A percentile compares a stretch with the other conserved stretches of the same genome.
Evolutionary conservation across 2,113 vertebrate genomes (phyloP).

Genomic region (Callopanchax toddi): DNA sequence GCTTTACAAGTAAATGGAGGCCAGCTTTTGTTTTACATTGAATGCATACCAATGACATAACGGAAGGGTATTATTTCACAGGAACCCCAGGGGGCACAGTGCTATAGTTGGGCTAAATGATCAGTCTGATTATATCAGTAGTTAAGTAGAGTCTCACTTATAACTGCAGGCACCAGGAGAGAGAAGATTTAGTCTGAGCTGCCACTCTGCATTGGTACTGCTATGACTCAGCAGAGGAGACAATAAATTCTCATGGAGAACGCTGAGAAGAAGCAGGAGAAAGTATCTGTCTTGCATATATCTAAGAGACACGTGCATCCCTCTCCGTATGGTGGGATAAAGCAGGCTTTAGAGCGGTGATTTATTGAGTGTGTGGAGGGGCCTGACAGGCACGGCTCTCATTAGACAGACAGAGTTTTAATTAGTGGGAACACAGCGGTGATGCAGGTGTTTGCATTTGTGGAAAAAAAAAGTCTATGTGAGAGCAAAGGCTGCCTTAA

Average conservation of each 20-base stretch:
- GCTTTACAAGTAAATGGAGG: not conserved
- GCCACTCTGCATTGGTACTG: constrained; percentile 40
- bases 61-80: constrained; percentile 2
- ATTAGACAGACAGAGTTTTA: constrained; percentile 76
- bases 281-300: constrained; percentile 53
- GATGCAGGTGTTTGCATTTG: constrained; percentile 75
- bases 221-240: constrained; percentile 47
- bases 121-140: constrained; percentile 25
- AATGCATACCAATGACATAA: not conserved
- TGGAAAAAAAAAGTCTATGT: constrained; percentile 52
- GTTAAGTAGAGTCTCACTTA: constrained; percentile 25
- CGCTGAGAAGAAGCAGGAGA: constrained; percentile 49
- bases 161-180: constrained; percentile 33
- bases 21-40: not conserved
- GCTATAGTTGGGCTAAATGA: constrained; percentile 23
- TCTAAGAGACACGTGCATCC: constrained; percentile 32
- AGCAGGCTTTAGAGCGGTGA: constrained; percentile 65
- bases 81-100: constrained; percentile 2
- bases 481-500: constrained; percentile 54
- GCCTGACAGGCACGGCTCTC: constrained; percentile 73
- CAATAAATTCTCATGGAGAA: constrained; percentile 50
- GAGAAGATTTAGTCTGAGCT: constrained; percentile 43
- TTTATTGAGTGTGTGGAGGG: constrained; percentile 72
- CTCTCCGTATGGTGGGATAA: constrained; percentile 60
- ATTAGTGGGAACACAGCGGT: constrained; percentile 69